A percentile compares a stretch with the other conserved stretches of the same genome.
These are phyloP conservation scores for Aptenodytes forsteri DNA, from an alignment of 2,113 vertebrate genomes.

Conservation along the genomic window DNA sequence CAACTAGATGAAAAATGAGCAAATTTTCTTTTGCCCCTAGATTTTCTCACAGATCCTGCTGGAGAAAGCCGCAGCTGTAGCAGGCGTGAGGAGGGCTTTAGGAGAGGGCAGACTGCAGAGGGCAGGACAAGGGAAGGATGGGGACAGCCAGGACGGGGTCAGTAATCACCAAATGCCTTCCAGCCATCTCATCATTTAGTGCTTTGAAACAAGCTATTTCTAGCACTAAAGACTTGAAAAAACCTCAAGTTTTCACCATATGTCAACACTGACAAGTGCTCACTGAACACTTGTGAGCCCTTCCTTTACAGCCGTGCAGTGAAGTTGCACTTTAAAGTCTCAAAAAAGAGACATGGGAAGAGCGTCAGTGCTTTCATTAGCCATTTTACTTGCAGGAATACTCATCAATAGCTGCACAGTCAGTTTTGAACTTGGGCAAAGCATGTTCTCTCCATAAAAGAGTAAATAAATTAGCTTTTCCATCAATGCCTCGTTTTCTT, in stretches of 20 bases:
- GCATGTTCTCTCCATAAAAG: not conserved
- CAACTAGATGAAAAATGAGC: not conserved
- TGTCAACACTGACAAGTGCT: not conserved
- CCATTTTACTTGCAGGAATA: not conserved
- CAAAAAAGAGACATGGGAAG: not conserved
- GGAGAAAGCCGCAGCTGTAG: not conserved
- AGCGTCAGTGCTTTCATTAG: not conserved
- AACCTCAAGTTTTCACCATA: not conserved
- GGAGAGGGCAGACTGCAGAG: not conserved
- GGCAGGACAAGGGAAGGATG: not conserved
- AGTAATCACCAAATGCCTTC: not conserved
- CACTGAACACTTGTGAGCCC: not conserved
- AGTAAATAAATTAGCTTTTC: slow-evolving; percentile 46
- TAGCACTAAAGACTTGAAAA: not conserved
- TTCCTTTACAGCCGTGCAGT: not conserved
- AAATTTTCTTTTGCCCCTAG: not conserved
- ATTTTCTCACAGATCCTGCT: not conserved
- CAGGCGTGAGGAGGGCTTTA: not conserved
- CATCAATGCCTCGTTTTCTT: slow-evolving; percentile 2
- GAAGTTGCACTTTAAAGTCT: not conserved
- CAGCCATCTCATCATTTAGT: not conserved
- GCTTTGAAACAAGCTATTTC: not conserved
- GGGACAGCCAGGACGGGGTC: not conserved
- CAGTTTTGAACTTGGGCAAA: not conserved
- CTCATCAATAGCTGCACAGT: not conserved